Evolutionary conservation across 2,113 vertebrate species (phyloP), one percentile per base, ranked within the genome.

Genomic region (Nanorana parkeri): DNA sequence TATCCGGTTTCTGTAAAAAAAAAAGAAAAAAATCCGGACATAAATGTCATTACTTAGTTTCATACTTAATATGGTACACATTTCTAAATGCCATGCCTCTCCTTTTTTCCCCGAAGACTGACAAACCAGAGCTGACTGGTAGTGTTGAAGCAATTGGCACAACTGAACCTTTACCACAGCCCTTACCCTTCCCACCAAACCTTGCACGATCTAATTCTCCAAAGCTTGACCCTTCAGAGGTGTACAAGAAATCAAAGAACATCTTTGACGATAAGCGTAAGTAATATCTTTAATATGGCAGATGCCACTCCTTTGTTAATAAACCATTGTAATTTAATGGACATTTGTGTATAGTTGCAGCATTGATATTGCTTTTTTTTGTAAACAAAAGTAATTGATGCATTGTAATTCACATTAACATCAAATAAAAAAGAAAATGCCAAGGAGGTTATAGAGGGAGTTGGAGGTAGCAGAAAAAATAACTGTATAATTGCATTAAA

Each of bases 241-340:
- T 99, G 85, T 99, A 99, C 92, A 89, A 97, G 90, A 98, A 97
- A 55, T 99, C 98, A 74, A 97, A 92, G 89, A 96, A 94, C 23
- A 88, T 99, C 5, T 90, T 95, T 65, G 96, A 99, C 88, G 96
- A 95, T 91, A 98, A 97, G 87, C 98, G 98, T 99, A 84, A 96
- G 98, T 95, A 74, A 3, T 16, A 41, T 17, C 15, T 21, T 32
- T 15, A 5, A 61, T 1, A 23, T 21, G 3, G 15, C 21, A 61
- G 29, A 32, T 32, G 5, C 29, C 29, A 32, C 29, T 24, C 19
- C 0, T 8, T 23, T 0, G 60, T 13, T 63, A 15, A 63, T 23
- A 23, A 61, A 23, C 1, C 58, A n/a, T 11, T 61, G 20, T 7
- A 36, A 36, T 36, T 5, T 5, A 0, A 13, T 47, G 41, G 13